phyloP scores from a whole-genome alignment of 2,113 vertebrate species.

The Calidris pygmaea region DNA sequence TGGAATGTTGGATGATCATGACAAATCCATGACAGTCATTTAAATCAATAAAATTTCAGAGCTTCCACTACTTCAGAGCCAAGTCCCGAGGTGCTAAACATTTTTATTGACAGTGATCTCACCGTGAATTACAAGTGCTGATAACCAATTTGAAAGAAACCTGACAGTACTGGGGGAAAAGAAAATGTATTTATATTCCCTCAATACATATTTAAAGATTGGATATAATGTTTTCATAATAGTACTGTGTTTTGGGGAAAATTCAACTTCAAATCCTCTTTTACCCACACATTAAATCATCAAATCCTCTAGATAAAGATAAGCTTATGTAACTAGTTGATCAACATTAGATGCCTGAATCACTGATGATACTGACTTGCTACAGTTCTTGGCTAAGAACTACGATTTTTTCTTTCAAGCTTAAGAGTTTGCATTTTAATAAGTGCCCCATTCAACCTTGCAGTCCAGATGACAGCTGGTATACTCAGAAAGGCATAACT shows the following conservation, averaged over 20 bases:
- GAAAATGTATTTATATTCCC: not conserved
- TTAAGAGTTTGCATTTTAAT: not conserved
- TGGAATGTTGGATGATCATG: not conserved
- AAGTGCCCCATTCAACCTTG: not conserved
- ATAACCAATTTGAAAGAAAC: not conserved
- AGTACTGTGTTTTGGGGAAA: not conserved
- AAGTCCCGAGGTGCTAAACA: not conserved
- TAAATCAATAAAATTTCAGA: not conserved
- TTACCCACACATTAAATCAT: not conserved
- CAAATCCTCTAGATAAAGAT: not conserved
- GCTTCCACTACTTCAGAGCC: not conserved
- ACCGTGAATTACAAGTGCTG: not conserved
- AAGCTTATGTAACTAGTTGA: not conserved
- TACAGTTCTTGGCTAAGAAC: not conserved
- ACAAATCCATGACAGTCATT: not conserved
- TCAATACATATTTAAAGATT: not conserved
- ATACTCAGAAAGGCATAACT: not conserved
- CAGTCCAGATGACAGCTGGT: not conserved
- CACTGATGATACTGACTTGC: not conserved
- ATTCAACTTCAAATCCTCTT: not conserved
- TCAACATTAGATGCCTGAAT: not conserved
- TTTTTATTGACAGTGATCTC: not conserved
- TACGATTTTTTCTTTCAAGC: not conserved
- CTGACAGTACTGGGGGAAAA: not conserved
- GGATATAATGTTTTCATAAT: not conserved